Percentiles rank a stretch among this genome's conserved stretches.
These are phyloP conservation scores for Bombyx mori DNA, from an alignment of 1,140 invertebrate genomes.

Conservation along the genomic window DNA sequence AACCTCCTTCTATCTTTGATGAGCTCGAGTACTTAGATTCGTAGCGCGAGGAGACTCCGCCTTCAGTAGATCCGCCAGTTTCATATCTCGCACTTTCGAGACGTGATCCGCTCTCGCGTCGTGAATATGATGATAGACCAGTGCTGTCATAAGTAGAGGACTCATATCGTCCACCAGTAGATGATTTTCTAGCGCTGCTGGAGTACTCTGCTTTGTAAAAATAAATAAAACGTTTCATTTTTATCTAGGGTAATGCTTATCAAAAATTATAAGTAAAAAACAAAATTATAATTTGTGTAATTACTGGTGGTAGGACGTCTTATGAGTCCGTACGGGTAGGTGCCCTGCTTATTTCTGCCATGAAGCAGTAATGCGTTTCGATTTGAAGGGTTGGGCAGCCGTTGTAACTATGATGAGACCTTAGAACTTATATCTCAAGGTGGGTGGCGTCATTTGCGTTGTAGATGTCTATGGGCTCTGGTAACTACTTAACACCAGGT, in stretches of 20 bases:
- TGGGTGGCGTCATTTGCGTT: too few relatives aligned
- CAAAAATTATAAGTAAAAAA: neutral
- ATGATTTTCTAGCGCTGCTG: constrained; percentile 68
- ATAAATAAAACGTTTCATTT: constrained; percentile 8
- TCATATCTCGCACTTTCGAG: constrained; percentile 44
- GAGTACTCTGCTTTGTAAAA: constrained; percentile 69
- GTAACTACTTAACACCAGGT: too few relatives aligned
- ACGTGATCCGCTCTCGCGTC: constrained; percentile 52
- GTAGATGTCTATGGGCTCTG: too few relatives aligned
- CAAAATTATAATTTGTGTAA: neutral
- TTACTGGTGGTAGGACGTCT: too few relatives aligned
- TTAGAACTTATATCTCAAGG: too few relatives aligned
- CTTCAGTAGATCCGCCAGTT: constrained; percentile 35
- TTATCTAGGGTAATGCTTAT: too few relatives aligned
- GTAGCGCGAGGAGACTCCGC: constrained; percentile 33
- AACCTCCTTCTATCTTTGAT: constrained; percentile 35
- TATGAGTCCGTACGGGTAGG: too few relatives aligned
- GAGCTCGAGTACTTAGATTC: constrained; percentile 50
- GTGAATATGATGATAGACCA: constrained; percentile 39
- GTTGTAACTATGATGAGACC: too few relatives aligned
- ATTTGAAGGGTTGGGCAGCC: too few relatives aligned
- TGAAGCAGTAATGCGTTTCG: too few relatives aligned
- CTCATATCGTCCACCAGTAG: constrained; percentile 66
- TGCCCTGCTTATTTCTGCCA: too few relatives aligned
- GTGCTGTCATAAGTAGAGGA: constrained; percentile 51